phyloP scores from a whole-genome alignment of 2,113 vertebrate genomes.

The Rhinolophus ferrumequinum region DNA sequence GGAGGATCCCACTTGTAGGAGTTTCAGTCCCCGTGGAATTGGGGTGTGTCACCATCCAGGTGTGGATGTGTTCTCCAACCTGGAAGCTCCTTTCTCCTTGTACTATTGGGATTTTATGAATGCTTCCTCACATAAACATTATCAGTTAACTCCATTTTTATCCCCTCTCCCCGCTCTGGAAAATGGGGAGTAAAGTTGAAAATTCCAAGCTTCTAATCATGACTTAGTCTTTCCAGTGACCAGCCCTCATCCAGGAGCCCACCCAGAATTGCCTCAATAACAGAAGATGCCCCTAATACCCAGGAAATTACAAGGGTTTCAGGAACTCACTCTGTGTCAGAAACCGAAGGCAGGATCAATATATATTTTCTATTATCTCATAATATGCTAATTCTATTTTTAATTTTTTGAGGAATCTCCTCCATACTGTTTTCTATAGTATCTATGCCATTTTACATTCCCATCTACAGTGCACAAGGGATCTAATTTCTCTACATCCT shows the following conservation, averaged over 20 bases:
- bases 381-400: not conserved
- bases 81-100: not conserved
- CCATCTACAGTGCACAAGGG: not conserved
- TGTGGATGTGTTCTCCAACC: not conserved
- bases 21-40: not conserved
- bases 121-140: not conserved
- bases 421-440: not conserved
- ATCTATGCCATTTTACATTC: not conserved
- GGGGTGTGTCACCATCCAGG: not conserved
- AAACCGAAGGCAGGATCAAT: not conserved
- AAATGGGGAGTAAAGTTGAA: too few relatives aligned
- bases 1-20: not conserved
- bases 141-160: not conserved
- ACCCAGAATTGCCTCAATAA: not conserved
- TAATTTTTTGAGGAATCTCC: not conserved
- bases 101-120: not conserved
- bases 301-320: not conserved
- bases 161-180: not conserved
- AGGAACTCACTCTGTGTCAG: not conserved
- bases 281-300: not conserved
- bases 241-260: too few relatives aligned
- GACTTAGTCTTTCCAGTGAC: not conserved
- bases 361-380: not conserved
- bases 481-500: not conserved
- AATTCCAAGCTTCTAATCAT: not conserved